These are phyloP conservation scores for Tauraco erythrolophus DNA, from an alignment of 2,113 vertebrate genomes.

Conservation along the genomic window DNA sequence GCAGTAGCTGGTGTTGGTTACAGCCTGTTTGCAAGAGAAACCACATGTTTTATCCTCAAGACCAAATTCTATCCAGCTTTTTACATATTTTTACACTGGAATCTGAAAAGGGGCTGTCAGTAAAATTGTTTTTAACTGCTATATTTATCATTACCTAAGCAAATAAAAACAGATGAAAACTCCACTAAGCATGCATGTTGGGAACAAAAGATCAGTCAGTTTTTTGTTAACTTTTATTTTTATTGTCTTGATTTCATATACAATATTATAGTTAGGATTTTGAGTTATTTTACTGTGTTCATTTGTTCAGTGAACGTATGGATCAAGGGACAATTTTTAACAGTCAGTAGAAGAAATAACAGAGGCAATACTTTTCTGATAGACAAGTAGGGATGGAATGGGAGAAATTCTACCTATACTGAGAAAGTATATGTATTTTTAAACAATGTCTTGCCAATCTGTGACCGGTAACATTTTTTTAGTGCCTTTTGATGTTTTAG, in stretches of 20 bases:
- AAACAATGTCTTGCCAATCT: background rate
- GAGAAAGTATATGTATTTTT: background rate
- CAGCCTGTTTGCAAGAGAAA: background rate
- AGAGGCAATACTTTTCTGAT: background rate
- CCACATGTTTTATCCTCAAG: background rate
- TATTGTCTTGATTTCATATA: background rate
- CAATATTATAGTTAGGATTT: background rate
- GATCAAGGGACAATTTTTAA: background rate
- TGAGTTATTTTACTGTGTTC: background rate
- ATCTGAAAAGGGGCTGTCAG: background rate
- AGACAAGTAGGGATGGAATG: background rate
- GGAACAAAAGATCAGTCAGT: background rate
- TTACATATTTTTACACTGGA: background rate
- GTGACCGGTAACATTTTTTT: background rate
- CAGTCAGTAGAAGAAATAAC: background rate
- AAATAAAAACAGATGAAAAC: background rate
- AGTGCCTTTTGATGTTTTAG: constrained; percentile 22
- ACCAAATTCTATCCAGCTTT: background rate
- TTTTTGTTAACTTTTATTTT: background rate
- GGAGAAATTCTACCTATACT: background rate
- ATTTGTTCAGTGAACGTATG: background rate
- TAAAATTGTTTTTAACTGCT: background rate
- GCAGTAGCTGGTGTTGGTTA: background rate
- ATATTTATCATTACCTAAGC: background rate
- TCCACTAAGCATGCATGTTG: background rate